phyloP scores from a whole-genome alignment of 2,888 invertebrate species.

The Ichneumoninae sp. region DNA sequence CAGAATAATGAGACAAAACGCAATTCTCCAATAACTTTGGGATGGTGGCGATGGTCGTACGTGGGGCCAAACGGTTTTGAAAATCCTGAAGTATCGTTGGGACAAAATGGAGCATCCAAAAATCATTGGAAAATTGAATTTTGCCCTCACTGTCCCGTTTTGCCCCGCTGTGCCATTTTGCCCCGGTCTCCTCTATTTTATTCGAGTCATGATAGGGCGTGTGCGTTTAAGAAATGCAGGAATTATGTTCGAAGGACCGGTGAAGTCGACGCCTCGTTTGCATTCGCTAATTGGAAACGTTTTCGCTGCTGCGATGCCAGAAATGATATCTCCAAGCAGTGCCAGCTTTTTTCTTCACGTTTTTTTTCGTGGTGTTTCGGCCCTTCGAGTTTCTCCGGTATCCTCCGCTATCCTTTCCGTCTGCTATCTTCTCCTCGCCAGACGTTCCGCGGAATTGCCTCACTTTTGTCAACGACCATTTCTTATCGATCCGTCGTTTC shows the following conservation, averaged over 20 bases:
- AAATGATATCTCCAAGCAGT: background rate
- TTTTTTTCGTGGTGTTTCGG: background rate
- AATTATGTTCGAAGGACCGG: background rate
- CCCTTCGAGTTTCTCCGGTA: constrained; percentile 3
- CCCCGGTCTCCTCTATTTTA: too few species aligned
- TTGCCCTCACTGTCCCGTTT: too few species aligned
- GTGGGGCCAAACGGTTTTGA: too few species aligned
- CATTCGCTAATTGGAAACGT: constrained; percentile 17
- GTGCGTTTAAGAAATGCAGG: background rate
- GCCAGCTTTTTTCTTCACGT: background rate
- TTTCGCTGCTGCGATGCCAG: background rate
- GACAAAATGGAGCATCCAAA: too few species aligned
- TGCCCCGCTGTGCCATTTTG: too few species aligned
- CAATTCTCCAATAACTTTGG: too few species aligned
- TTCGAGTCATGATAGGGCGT: background rate
- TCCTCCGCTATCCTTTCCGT: background rate
- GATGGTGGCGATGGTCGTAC: too few species aligned
- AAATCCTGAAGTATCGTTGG: too few species aligned
- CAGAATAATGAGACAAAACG: too few species aligned
- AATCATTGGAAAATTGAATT: too few species aligned
- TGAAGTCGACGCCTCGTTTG: background rate
- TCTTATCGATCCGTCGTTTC: constrained; percentile 55
- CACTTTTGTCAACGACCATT: constrained; percentile 62
- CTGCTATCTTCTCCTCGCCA: constrained; percentile 25
- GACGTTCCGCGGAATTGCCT: constrained; percentile 53